Percentiles rank a stretch among this genome's conserved stretches.
Evolutionary conservation across 2,888 invertebrate genomes (phyloP).

Genomic region (Trichopria drosophilae): DNA sequence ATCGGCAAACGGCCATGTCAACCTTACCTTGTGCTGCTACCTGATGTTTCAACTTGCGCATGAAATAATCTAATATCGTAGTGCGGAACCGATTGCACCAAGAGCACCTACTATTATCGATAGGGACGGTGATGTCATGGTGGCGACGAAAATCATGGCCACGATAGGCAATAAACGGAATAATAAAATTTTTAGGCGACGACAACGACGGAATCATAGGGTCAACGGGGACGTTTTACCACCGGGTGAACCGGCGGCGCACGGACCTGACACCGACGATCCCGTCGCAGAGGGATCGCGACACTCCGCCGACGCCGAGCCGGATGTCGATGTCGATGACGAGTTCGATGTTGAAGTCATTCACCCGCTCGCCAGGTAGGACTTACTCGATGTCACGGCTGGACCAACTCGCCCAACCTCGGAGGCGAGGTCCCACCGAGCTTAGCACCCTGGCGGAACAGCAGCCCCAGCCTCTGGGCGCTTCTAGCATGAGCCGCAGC

Average conservation of each 20-base stretch:
- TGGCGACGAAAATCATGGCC: too few relatives aligned
- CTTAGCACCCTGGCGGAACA: slow-evolving; percentile 50
- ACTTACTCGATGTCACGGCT: slow-evolving; percentile 92
- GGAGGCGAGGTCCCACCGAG: slow-evolving; percentile 60
- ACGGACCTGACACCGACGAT: slow-evolving; percentile 90
- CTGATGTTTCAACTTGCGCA: too few relatives aligned
- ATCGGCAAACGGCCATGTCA: too few relatives aligned
- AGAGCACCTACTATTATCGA: too few relatives aligned
- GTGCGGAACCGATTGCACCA: too few relatives aligned
- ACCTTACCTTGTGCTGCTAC: too few relatives aligned
- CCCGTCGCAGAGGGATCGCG: slow-evolving; percentile 70
- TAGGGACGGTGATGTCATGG: too few relatives aligned
- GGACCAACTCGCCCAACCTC: slow-evolving; percentile 80
- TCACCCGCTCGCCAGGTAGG: slow-evolving; percentile 72
- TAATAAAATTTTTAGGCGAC: slow-evolving; percentile 52
- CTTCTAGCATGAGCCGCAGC: slow-evolving; percentile 68
- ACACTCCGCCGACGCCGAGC: slow-evolving; percentile 40
- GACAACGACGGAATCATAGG: slow-evolving; percentile 47
- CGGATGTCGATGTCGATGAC: slow-evolving; percentile 50
- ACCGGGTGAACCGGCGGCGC: slow-evolving; percentile 80
- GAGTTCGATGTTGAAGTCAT: too few relatives aligned
- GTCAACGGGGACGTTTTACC: slow-evolving; percentile 60
- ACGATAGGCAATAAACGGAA: too few relatives aligned
- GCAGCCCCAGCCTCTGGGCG: slow-evolving; percentile 41
- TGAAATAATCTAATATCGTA: too few relatives aligned